Conservation (phyloP, 2,888 invertebrate genomes). For the Zelleria hepariella region DNA sequence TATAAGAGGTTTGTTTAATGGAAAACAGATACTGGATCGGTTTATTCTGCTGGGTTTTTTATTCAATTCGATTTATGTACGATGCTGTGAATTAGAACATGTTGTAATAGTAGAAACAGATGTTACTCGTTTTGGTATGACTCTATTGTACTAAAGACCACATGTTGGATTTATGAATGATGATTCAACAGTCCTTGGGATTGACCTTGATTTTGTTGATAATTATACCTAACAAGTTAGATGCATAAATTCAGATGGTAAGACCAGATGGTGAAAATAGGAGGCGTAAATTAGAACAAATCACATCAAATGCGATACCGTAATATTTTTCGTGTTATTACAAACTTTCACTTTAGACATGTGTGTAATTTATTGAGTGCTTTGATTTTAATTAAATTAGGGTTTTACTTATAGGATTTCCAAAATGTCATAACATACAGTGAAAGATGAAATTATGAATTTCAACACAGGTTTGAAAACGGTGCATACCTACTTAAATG, state of each 20-base stretch:
- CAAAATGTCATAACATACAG: neutral
- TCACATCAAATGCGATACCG: neutral
- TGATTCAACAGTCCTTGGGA: neutral
- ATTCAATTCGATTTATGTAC: too few relatives aligned
- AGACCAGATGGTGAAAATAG: too few relatives aligned
- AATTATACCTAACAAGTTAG: neutral
- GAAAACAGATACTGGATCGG: neutral
- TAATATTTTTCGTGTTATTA: too few relatives aligned
- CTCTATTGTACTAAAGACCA: neutral
- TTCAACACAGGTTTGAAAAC: neutral
- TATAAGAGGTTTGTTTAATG: neutral
- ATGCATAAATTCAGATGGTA: neutral
- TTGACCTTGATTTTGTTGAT: neutral
- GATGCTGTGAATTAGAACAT: too few relatives aligned
- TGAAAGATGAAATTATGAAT: neutral
- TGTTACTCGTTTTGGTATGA: neutral
- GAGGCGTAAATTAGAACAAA: neutral
- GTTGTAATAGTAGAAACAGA: neutral
- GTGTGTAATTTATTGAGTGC: neutral
- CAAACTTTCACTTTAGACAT: neutral
- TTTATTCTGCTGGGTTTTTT: too few relatives aligned
- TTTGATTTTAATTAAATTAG: neutral
- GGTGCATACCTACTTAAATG: neutral
- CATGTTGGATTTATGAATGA: neutral
- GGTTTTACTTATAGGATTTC: neutral